These are phyloP conservation scores for Dufourea novaeangliae DNA, from an alignment of 1,140 invertebrate genomes.

Conservation along the genomic window DNA sequence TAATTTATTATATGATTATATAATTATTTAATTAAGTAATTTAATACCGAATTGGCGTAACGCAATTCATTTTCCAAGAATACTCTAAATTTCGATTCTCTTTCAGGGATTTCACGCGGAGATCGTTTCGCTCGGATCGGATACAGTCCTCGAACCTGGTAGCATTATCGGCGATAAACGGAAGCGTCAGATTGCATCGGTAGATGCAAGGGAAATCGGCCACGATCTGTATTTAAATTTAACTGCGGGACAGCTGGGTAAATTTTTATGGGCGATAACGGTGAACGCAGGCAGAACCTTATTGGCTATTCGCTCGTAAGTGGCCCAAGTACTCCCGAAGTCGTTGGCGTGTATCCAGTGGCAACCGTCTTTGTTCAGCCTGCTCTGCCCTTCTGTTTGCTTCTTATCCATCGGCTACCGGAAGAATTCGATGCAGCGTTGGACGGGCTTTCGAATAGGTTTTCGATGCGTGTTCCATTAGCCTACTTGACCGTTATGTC, in stretches of 20 bases:
- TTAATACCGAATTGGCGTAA: too few relatives aligned
- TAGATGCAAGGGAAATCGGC: not conserved
- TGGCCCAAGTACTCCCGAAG: not conserved
- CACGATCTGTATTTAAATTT: slow-evolving; percentile 38
- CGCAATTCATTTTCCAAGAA: too few relatives aligned
- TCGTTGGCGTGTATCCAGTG: slow-evolving; percentile 33
- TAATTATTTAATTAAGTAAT: too few relatives aligned
- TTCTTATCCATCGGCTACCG: not conserved
- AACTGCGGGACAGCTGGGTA: not conserved
- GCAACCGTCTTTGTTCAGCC: not conserved
- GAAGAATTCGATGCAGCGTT: not conserved
- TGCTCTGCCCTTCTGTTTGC: not conserved
- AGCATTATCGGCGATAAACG: slow-evolving; percentile 29
- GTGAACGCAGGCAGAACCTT: slow-evolving; percentile 19
- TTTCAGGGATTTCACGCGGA: not conserved
- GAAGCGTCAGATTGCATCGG: not conserved
- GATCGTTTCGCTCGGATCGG: not conserved
- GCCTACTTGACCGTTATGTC: not conserved
- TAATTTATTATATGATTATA: too few relatives aligned
- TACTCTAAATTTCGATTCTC: too few relatives aligned
- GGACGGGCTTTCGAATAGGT: not conserved
- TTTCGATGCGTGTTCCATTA: slow-evolving; percentile 2
- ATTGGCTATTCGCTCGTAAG: slow-evolving; percentile 37
- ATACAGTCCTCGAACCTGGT: not conserved
- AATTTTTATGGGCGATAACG: slow-evolving; percentile 43